Conservation (phyloP, 2,113 vertebrate species). For the Burhinus bistriatus region DNA sequence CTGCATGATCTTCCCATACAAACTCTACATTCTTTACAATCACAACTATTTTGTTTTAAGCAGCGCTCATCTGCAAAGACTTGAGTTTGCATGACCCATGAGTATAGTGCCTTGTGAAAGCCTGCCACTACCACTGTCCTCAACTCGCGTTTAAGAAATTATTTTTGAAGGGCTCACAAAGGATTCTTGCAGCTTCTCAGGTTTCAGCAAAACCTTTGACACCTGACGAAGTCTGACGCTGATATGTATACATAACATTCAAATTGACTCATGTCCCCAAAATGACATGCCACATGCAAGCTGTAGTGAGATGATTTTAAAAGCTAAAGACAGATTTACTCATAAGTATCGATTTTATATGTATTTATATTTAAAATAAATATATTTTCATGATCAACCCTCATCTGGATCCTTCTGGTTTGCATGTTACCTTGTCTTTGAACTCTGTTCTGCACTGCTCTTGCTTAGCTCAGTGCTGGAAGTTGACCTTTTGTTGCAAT, state of each 20-base stretch:
- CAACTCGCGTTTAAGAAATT: background rate
- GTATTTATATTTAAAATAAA: background rate
- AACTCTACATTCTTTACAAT: background rate
- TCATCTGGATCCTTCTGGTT: background rate
- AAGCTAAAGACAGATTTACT: background rate
- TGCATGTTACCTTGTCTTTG: background rate
- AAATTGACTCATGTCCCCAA: background rate
- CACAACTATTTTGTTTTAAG: background rate
- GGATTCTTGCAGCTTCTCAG: background rate
- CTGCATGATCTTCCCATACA: background rate
- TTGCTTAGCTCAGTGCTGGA: slow-evolving; percentile 15
- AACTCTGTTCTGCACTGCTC: background rate
- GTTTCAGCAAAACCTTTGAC: background rate
- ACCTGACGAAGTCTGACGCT: background rate
- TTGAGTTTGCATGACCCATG: accelerated
- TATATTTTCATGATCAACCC: background rate
- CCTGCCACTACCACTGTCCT: background rate
- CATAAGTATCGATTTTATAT: background rate
- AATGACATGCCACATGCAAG: background rate
- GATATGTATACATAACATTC: background rate
- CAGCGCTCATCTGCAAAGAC: background rate
- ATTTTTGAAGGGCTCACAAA: background rate
- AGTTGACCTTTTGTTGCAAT: slow-evolving; percentile 58
- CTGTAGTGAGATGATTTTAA: background rate
- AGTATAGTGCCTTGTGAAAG: accelerated